Base-by-base conservation (phyloP, 1,140 invertebrate species). In the Drosophila pseudoobscura region DNA sequence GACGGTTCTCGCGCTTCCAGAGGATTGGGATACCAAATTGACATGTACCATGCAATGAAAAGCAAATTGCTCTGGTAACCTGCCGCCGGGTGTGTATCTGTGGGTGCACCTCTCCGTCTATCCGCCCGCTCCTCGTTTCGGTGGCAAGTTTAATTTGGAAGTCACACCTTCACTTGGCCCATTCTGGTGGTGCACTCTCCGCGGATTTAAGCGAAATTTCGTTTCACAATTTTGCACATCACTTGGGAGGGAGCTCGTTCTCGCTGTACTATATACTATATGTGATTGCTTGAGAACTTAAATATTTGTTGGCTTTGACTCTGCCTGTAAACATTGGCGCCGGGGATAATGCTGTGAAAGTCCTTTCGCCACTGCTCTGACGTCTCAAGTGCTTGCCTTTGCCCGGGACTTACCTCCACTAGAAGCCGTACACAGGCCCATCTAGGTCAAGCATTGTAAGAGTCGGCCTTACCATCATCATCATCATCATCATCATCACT, bases 381-480 rank as follows among this genome's bases (percentile, higher is more conserved):
- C 59, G 78, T 80, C 73, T 87, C 77, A 80, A 80, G 73, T 71
- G 78, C 20, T 66, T 35, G 63, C 39, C 58, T 39, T 53, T 15
- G 31, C 50, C 49, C 47, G n/a, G 55, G 47, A 74, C 49, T 78
- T 70, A 68, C 57, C 50, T 68, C 44, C 43, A 43, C 64, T 70
- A 35, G 24, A 63, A 50, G 68, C 76, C 35, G 52, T 43, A 54
- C 54, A 70, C 46, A 70, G 22, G 35, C 49, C 44, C 72, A 87
- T 88, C 69, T 85, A 80, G 82, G 82, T 85, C 82, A 85, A 88
- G 82, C 74, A 64, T 50, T 65, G 54, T 74, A 70, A 84, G 49
- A 54, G 59, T 52, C 79, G 62, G 50, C 59, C 49, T 41, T 61
- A 70, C 35, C 35, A 39, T 39, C 35, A 39, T 11, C 35, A 13